Conservation (phyloP, 1,140 invertebrate genomes). For the Drosophila ambigua region DNA sequence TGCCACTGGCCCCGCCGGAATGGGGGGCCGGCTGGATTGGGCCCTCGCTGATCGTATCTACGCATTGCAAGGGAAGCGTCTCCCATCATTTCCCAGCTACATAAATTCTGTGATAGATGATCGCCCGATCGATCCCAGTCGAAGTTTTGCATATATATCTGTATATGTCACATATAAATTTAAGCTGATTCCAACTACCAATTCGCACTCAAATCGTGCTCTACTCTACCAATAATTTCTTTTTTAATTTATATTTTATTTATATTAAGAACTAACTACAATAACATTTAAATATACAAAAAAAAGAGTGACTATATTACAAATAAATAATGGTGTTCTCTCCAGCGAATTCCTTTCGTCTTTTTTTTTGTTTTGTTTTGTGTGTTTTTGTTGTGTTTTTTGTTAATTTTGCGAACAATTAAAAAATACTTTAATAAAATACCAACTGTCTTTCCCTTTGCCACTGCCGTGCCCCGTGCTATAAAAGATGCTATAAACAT, state of each 20-base stretch:
- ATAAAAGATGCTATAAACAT: slow-evolving; percentile 9
- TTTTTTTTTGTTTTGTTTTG: neutral
- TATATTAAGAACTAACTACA: slow-evolving; percentile 37
- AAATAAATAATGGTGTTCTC: slow-evolving; percentile 30
- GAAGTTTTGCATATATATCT: too few species aligned
- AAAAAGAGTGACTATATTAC: slow-evolving; percentile 39
- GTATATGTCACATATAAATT: too few species aligned
- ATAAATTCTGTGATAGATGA: neutral
- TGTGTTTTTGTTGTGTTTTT: slow-evolving; percentile 15
- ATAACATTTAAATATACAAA: slow-evolving; percentile 20
- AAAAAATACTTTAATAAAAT: slow-evolving; percentile 73
- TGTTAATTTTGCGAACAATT: slow-evolving; percentile 24
- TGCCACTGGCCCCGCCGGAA: too few species aligned
- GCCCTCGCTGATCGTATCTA: too few species aligned
- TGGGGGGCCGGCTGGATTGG: too few species aligned
- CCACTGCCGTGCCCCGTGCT: too few species aligned
- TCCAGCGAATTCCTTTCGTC: too few species aligned
- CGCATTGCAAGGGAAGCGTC: too few species aligned
- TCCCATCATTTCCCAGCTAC: neutral
- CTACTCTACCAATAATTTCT: too few species aligned
- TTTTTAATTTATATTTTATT: slow-evolving; percentile 14
- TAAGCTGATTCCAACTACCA: neutral
- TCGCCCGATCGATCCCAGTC: too few species aligned
- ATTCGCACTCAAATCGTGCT: neutral
- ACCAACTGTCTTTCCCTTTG: slow-evolving; percentile 33